Percentiles rank a stretch among this genome's conserved stretches.
These are phyloP conservation scores for Eulemur rufifrons DNA, from an alignment of 2,113 vertebrate genomes.

Conservation along the genomic window DNA sequence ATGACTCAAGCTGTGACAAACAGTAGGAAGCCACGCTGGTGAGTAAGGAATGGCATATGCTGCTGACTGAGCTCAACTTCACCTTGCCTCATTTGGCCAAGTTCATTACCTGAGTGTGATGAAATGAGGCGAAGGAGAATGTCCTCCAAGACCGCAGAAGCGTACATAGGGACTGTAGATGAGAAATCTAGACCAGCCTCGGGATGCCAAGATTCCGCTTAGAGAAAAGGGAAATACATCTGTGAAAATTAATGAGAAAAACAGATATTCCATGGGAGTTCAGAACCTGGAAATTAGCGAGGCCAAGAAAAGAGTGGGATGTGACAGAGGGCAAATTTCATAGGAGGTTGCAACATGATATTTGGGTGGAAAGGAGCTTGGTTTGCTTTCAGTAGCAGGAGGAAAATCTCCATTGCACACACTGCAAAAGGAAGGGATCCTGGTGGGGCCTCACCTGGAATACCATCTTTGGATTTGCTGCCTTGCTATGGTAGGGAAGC, in stretches of 20 bases:
- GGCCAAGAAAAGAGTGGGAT: slow-evolving; percentile 61
- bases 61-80: slow-evolving; percentile 13
- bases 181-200: slow-evolving; percentile 58
- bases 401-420: slow-evolving; percentile 29
- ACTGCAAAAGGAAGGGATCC: background rate
- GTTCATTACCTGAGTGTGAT: slow-evolving; percentile 35
- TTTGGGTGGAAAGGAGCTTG: slow-evolving; percentile 37
- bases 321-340: slow-evolving; percentile 50
- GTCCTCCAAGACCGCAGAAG: slow-evolving; percentile 13
- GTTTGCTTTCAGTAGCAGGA: slow-evolving; percentile 56
- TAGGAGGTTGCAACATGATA: slow-evolving; percentile 39
- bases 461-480: background rate
- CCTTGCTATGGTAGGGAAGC: background rate
- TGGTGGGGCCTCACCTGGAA: slow-evolving; percentile 1
- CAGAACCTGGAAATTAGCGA: slow-evolving; percentile 59
- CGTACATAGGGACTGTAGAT: slow-evolving; percentile 6
- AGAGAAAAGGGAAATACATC: slow-evolving; percentile 63
- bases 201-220: slow-evolving; percentile 69
- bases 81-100: background rate
- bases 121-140: slow-evolving; percentile 45
- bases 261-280: slow-evolving; percentile 70
- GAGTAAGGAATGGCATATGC: background rate
- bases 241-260: slow-evolving; percentile 75
- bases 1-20: slow-evolving; percentile 41
- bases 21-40: slow-evolving; percentile 25